phyloP scores from a whole-genome alignment of 2,113 vertebrate species.

The Lamprologus sp. region DNA sequence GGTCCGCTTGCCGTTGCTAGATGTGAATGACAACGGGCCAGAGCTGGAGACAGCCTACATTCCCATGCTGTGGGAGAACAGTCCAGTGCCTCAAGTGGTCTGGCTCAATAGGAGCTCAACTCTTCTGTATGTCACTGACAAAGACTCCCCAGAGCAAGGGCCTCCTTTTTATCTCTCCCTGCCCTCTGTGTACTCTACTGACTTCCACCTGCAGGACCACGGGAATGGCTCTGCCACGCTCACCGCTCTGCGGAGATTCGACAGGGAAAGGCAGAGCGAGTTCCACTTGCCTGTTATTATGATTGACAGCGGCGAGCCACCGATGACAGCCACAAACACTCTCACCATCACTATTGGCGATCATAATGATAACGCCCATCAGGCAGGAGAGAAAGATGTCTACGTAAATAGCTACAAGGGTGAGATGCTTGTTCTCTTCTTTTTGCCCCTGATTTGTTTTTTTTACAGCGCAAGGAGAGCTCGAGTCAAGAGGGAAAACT shows the following conservation, averaged over 20 bases:
- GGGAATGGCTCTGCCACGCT: conserved; percentile 79
- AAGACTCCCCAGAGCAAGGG: conserved; percentile 76
- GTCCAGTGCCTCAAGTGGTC: conserved; percentile 71
- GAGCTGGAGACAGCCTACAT: conserved; percentile 75
- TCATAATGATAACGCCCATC: conserved; percentile 83
- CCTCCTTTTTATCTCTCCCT: conserved; percentile 77
- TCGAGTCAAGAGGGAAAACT: conserved; percentile 9
- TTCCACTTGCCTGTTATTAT: conserved; percentile 78
- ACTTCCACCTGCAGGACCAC: conserved; percentile 84
- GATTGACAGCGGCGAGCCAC: conserved; percentile 78
- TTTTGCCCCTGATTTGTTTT: background rate
- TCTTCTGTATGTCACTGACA: conserved; percentile 74
- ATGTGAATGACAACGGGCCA: conserved; percentile 84
- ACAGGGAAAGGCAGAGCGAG: conserved; percentile 79
- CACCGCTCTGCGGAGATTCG: conserved; percentile 79
- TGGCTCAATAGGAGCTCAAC: conserved; percentile 73
- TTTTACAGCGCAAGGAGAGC: background rate
- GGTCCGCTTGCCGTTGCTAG: conserved; percentile 73
- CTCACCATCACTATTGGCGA: conserved; percentile 82
- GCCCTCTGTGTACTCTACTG: conserved; percentile 57
- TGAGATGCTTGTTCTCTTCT: conserved; percentile 48
- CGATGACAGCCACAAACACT: conserved; percentile 78
- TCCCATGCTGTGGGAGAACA: conserved; percentile 83
- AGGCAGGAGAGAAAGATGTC: conserved; percentile 78
- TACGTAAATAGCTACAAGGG: conserved; percentile 76